Evolutionary conservation across 2,888 invertebrate species (phyloP), one percentile per base, ranked within the genome.

Genomic region (Frankliniella intonsa): DNA sequence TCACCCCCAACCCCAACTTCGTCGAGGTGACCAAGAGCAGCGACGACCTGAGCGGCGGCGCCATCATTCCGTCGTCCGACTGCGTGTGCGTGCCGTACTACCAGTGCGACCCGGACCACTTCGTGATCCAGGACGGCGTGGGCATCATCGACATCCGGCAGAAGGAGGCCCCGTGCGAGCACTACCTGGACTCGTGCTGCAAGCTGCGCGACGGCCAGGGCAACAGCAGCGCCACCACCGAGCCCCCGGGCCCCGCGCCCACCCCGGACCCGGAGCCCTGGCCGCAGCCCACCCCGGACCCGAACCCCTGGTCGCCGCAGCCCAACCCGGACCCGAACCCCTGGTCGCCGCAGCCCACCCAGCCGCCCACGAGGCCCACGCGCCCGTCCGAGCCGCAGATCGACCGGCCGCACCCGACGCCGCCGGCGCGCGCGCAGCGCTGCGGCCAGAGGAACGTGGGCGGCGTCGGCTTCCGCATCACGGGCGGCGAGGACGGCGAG

Each of bases 11-110:
- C 69, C 69, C 69, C 25, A 22, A 22, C 22, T 76, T 25, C 25
- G 69, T 25, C 7, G 25, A 10, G 25, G 69, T 76, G 25, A 76
- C 69, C 22, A 22, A 9, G 1, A 22, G 12, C 22, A 22, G 25
- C 22, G 69, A 76, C 69, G 25, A 22, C 69, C 69, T 22, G 69
- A 76, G 69, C 69, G 69, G 69, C 69, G 22, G 22, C 25, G 69
- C 69, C 69, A 2, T 25, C 50, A 22, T n/a, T 22, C 50, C 82
- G 17, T 79, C 80, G n/a, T 62, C 81, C 25, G 87, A 87, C 0
- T 95, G 94, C 51, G 91, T 92, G 81, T 96, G 96, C 86, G 95
- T 96, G 0, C 92, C 92, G 0, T 94, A 93, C 86, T 95, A 94
- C 86, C 90, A 94, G 17, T 96, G 96, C 86, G 89, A 90, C 1